Base-by-base conservation (phyloP, 2,888 invertebrate genomes). In the Limenitis camilla region DNA sequence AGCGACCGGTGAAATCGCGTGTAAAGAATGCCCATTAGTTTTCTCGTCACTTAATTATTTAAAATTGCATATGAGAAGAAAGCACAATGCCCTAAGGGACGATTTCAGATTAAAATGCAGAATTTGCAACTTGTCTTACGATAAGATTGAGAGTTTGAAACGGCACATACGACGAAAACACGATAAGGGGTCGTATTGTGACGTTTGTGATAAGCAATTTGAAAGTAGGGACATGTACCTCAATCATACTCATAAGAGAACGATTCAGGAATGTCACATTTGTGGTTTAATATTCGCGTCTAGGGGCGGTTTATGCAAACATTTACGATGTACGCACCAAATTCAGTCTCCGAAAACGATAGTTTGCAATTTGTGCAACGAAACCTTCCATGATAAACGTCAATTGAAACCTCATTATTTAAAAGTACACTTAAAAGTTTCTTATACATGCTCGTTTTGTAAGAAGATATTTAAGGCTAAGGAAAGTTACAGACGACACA, bases 81-180 rank as follows among this genome's bases (percentile, higher is more conserved):
- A 82, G 46, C 87, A 87, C 56, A 84, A 85, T 31, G 82, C 78
- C 0, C 61, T 81, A 30, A 71, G 68, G 47, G 80, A 85, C 4
- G 71, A 82, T 46, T 87, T 83, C 51, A 69, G 77, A 56, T 66
- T 84, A 39, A 85, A 84, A 59, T 87, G 87, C 59, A 74, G 72
- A 44, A 76, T 85, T 52, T 87, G 87, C 55, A 78, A 80, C 53
- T 63, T 87, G n/a, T 85, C 85, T 0, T 87, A 86, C 40, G 76
- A 84, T 52, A 86, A 83, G 62, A 73, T 83, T n/a, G 84, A 85
- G 47, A 87, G 87, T 57, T 65, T 87, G 1, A 85, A 85, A 59
- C 65, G 84, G 5, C 87, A 87, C 58, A 72, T 86, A 0, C 64
- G 78, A 42, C 69, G 86, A 48, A 87, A 86, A 68, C 87, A 87